Conservation (phyloP, 2,797 vertebrate genomes). For the Danionella dracula region DNA sequence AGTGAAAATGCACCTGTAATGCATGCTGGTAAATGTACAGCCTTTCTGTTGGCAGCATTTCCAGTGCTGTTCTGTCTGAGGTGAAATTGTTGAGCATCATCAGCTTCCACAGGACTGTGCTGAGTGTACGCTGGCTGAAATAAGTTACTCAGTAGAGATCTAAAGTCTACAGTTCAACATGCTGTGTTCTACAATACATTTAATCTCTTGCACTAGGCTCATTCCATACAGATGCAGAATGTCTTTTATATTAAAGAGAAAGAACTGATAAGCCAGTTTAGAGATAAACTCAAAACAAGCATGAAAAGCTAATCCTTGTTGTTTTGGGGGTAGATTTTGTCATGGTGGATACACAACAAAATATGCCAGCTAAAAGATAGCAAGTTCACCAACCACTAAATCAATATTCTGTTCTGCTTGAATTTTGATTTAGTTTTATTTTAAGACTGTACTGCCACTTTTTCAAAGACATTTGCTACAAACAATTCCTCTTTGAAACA, state of each 20-base stretch:
- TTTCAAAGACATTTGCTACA: conserved; percentile 28
- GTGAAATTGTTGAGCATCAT: conserved; percentile 33
- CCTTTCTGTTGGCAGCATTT: conserved; percentile 21
- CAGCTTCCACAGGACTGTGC: conserved; percentile 30
- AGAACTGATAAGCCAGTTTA: neutral
- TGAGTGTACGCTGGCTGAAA: conserved; percentile 15
- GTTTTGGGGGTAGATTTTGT: too few relatives aligned
- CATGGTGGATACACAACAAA: too few relatives aligned
- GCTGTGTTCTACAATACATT: conserved; percentile 23
- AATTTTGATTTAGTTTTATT: too few relatives aligned
- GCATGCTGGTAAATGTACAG: conserved; percentile 34
- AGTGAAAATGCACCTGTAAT: conserved; percentile 43
- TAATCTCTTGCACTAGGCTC: conserved; percentile 3
- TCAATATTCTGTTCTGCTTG: too few relatives aligned
- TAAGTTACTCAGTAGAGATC: conserved; percentile 8
- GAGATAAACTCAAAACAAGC: too few relatives aligned
- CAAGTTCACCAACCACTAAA: too few relatives aligned
- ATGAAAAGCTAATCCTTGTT: too few relatives aligned
- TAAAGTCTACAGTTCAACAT: conserved; percentile 26
- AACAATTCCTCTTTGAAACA: conserved; percentile 38
- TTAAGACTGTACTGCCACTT: conserved; percentile 36
- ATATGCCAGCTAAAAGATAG: too few relatives aligned
- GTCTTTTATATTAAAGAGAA: neutral
- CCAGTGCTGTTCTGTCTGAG: conserved; percentile 29
- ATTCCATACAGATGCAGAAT: neutral